Evolutionary conservation across 2,113 vertebrate species (phyloP), one percentile per base, ranked within the genome.

Genomic region (Ramphastos sulfuratus): DNA sequence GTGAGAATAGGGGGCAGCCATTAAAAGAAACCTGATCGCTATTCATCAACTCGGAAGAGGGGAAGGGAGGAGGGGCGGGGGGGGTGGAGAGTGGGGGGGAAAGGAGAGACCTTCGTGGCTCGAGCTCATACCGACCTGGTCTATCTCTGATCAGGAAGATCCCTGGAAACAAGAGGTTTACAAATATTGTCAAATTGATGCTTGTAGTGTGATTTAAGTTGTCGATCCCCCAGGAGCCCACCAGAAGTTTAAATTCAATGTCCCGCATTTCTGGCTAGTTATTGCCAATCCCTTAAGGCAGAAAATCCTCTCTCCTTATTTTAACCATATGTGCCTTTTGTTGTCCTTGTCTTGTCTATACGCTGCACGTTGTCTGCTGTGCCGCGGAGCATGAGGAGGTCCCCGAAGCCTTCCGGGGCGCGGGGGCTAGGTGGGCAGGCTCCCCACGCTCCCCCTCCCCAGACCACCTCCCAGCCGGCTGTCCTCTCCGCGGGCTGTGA

Each of bases 1-100:
- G 98, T 98, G 98, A 98, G 98, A 98, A 99, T 97, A 98, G 95
- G 96, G 97, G 97, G 95, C 95, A 98, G 97, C 98, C 98, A 98
- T 98, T 98, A 98, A 97, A 94, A 96, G 98, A 98, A 99, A 99
- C 94, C 95, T 94, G 98, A 98, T 98, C 98, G 97, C 97, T 98
- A 98, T 98, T 99, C 98, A 99, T 99, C 98, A 98, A 87, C 85
- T 93, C 59, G 44, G 92, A 93, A 93, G 73, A 94, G 82, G 97
- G 82, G 71, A 88, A 79, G 78, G 75, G 89, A 81, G 54, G 31
- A 80, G 71, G 86, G 6, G 46, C 8, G 46, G 46, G 16, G 4
- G n/a, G 18, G n/a, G 4, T 10, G 6, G 0, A 23, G 33, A 74
- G 25, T 39, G 35, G 14, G 9, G 61, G 30, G 39, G 90, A 87